A percentile compares a stretch with the other conserved stretches of the same genome.
Conservation (phyloP, 2,113 vertebrate genomes). For the Podilymbus podiceps region DNA sequence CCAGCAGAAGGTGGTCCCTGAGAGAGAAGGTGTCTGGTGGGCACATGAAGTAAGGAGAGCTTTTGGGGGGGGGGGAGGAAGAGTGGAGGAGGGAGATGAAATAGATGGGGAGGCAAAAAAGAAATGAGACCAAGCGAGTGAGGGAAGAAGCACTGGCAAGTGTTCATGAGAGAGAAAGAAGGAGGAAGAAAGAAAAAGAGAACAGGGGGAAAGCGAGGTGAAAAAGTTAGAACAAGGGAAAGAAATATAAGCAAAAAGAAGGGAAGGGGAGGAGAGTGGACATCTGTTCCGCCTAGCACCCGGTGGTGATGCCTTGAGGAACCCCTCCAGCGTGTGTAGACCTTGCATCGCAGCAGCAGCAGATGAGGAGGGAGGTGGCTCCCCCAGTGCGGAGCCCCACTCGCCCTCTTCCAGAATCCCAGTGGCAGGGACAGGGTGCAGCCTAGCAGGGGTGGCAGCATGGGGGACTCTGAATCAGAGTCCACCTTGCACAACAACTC, state of each 20-base stretch:
- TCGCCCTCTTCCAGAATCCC: conserved; percentile 5
- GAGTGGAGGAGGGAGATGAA: neutral
- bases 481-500: conserved; percentile 80
- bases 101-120: conserved; percentile 29
- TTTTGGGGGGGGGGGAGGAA: conserved; percentile 4
- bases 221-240: neutral
- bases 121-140: neutral
- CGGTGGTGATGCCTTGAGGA: conserved; percentile 29
- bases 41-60: neutral
- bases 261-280: neutral
- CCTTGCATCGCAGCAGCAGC: neutral
- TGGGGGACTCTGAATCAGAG: conserved; percentile 75
- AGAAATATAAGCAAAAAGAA: neutral
- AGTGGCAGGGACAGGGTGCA: conserved; percentile 51
- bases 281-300: neutral
- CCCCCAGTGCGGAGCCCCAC: conserved; percentile 24
- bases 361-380: conserved; percentile 27
- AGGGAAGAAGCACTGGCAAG: conserved; percentile 4
- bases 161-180: conserved; percentile 2
- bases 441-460: conserved; percentile 60
- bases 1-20: neutral
- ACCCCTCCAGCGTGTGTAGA: neutral
- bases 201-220: neutral
- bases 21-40: neutral
- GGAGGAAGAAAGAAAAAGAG: neutral